Evolutionary conservation across 2,888 invertebrate genomes (phyloP).

Genomic region (Nemotelus nigrinus): DNA sequence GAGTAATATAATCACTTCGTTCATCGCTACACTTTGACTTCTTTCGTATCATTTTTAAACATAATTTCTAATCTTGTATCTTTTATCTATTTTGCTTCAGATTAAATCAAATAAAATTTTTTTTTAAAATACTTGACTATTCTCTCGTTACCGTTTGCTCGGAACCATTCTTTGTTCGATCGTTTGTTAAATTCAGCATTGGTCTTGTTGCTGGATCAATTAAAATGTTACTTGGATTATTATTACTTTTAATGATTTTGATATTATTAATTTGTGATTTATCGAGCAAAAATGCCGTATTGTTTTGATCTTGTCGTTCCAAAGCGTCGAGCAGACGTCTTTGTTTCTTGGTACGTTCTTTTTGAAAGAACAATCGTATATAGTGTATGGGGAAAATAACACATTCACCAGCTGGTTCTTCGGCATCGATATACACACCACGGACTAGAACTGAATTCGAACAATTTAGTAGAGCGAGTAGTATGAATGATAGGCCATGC

Average conservation of each 20-base stretch:
- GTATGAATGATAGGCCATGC: conserved; percentile 76
- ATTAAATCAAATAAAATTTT: conserved; percentile 12
- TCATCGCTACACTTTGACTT: too few species aligned
- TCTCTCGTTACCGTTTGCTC: conserved; percentile 39
- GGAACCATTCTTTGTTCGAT: conserved; percentile 36
- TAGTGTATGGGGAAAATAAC: conserved; percentile 87
- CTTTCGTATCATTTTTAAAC: not conserved
- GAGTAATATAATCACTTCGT: too few species aligned
- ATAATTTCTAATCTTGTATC: not conserved
- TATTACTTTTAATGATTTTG: conserved; percentile 48
- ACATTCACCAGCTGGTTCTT: conserved; percentile 83
- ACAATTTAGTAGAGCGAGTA: conserved; percentile 83
- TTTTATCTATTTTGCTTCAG: not conserved
- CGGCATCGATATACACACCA: conserved; percentile 89
- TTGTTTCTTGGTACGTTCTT: conserved; percentile 72
- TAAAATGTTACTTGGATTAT: not conserved
- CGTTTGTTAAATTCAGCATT: conserved; percentile 41
- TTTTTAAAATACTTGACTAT: conserved; percentile 3
- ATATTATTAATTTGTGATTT: conserved; percentile 48
- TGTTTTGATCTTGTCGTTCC: conserved; percentile 53
- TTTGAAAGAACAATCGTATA: conserved; percentile 79
- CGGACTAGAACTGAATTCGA: conserved; percentile 87
- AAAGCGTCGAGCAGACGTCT: conserved; percentile 61
- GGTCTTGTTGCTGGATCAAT: conserved; percentile 45
- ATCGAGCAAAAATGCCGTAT: conserved; percentile 50